These are phyloP conservation scores for Rallus crepitans DNA, from an alignment of 2,797 vertebrate species.

Conservation along the genomic window DNA sequence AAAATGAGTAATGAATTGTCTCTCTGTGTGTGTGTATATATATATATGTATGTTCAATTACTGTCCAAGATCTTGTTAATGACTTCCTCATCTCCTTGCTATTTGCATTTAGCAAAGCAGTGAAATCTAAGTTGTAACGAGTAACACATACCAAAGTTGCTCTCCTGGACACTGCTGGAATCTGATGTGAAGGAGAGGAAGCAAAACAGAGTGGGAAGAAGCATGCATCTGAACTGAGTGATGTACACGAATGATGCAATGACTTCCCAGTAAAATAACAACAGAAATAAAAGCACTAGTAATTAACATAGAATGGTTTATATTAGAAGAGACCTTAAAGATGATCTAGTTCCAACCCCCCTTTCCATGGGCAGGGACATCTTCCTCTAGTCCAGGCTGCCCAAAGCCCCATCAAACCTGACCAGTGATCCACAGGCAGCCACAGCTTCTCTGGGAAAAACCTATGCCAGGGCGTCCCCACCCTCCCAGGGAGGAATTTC, in stretches of 20 bases:
- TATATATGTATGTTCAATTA: background rate
- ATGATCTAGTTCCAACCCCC: too few relatives aligned
- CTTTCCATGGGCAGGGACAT: too few relatives aligned
- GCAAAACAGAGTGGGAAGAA: background rate
- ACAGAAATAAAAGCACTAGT: background rate
- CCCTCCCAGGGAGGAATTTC: too few relatives aligned
- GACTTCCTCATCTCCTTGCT: background rate
- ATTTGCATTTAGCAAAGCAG: background rate
- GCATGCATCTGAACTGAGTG: background rate
- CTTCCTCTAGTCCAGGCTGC: too few relatives aligned
- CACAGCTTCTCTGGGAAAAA: too few relatives aligned
- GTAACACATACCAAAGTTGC: background rate
- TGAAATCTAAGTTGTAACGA: background rate
- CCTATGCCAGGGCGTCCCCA: too few relatives aligned
- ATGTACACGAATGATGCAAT: background rate
- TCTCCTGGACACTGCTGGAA: background rate
- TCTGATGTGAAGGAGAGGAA: background rate
- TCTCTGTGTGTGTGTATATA: background rate
- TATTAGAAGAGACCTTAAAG: too few relatives aligned
- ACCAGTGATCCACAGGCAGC: too few relatives aligned
- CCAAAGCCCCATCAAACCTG: too few relatives aligned
- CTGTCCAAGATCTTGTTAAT: conserved; percentile 8
- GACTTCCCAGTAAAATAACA: background rate
- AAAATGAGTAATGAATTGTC: background rate
- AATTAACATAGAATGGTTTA: background rate